phyloP scores from a whole-genome alignment of 2,113 vertebrate species.

The Mus musculus region GRCm39 chr16:65324001-65324500 shows the following conservation, averaged over 20 bases:
- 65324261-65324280: not conserved
- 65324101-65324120: not conserved
- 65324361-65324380: not conserved
- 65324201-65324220: not conserved
- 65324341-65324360: not conserved
- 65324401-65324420: not conserved
- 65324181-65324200: not conserved
- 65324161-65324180: not conserved
- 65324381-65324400: not conserved
- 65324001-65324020: not conserved
- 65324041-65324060: not conserved
- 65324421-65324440: not conserved
- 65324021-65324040: not conserved
- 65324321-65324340: not conserved
- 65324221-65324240: not conserved
- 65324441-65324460: not conserved
- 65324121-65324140: not conserved
- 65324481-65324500: not conserved
- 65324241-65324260: not conserved
- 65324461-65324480: not conserved
- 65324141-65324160: too few species aligned
- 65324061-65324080: not conserved
- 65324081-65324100: slow-evolving; percentile 40
- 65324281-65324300: not conserved
- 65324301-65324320: not conserved